Percentiles rank a stretch among this genome's conserved stretches.
Conservation (phyloP, 2,113 vertebrate genomes). For the Neolamprologus hecqui region DNA sequence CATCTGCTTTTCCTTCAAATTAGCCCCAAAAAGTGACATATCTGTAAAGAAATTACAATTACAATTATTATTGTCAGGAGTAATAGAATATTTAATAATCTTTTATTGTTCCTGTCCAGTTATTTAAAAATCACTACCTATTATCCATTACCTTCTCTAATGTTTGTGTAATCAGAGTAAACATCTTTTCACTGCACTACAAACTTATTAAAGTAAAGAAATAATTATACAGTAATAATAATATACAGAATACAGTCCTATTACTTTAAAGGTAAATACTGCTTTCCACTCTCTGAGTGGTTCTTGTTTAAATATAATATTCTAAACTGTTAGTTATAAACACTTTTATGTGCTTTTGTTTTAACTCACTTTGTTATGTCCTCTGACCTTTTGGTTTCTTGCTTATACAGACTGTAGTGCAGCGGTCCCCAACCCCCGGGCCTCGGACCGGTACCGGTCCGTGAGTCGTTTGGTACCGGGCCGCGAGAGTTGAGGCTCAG, state of each 20-base stretch:
- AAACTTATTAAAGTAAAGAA: neutral
- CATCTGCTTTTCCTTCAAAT: neutral
- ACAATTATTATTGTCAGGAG: fast-evolving
- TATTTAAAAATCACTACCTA: neutral
- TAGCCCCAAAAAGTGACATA: neutral
- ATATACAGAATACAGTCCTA: neutral
- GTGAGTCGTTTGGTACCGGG: too few species aligned
- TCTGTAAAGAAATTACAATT: neutral
- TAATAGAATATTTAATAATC: neutral
- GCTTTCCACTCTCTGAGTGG: neutral
- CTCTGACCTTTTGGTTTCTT: neutral
- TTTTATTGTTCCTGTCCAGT: neutral
- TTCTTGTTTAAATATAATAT: neutral
- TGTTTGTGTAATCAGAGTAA: neutral
- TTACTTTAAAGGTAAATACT: too few species aligned
- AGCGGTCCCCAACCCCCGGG: too few species aligned
- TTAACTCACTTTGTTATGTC: neutral
- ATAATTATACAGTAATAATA: neutral
- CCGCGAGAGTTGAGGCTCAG: too few species aligned
- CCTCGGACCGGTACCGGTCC: too few species aligned
- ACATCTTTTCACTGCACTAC: neutral
- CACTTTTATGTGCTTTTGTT: neutral
- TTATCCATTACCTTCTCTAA: neutral
- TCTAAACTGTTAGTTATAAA: neutral
- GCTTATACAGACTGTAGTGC: neutral